phyloP scores from a whole-genome alignment of 2,888 invertebrate species.

The Eristalis pertinax region DNA sequence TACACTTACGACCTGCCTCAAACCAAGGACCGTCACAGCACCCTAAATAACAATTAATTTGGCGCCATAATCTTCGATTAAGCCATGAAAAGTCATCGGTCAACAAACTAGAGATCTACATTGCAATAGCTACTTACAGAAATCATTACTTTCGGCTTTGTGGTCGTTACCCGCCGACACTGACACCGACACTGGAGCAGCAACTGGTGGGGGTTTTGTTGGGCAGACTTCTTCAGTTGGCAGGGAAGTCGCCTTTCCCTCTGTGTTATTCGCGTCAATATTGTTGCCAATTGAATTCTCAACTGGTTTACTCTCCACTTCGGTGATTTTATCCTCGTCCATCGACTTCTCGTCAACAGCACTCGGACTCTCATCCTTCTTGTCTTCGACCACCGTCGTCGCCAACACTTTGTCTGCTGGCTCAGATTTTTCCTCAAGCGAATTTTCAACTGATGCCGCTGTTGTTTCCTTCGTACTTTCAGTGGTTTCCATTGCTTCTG shows the following conservation, averaged over 20 bases:
- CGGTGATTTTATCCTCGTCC: constrained; percentile 13
- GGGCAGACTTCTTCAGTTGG: constrained; percentile 29
- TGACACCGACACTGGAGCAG: constrained; percentile 42
- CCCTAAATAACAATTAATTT: no score
- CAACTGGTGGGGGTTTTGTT: constrained; percentile 32
- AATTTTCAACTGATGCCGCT: constrained; percentile 47
- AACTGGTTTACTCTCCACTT: constrained; percentile 25
- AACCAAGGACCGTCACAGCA: no score
- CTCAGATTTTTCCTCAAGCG: constrained; percentile 35
- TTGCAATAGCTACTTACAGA: constrained; percentile 50
- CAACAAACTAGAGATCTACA: no score
- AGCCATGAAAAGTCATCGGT: no score
- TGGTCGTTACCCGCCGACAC: constrained; percentile 56
- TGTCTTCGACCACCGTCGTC: constrained; percentile 41
- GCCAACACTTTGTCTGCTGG: constrained; percentile 55
- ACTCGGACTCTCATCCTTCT: constrained; percentile 57
- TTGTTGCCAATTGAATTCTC: constrained; percentile 53
- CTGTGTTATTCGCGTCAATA: constrained; percentile 44
- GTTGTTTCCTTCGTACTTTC: constrained; percentile 38
- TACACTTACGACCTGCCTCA: no score
- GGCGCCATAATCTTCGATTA: no score
- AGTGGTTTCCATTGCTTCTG: constrained; percentile 17
- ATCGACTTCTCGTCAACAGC: constrained; percentile 13
- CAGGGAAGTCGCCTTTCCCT: constrained; percentile 44
- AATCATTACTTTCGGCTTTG: constrained; percentile 68